Conservation (phyloP, 2,888 invertebrate species). For the Watsonalla cultraria region DNA sequence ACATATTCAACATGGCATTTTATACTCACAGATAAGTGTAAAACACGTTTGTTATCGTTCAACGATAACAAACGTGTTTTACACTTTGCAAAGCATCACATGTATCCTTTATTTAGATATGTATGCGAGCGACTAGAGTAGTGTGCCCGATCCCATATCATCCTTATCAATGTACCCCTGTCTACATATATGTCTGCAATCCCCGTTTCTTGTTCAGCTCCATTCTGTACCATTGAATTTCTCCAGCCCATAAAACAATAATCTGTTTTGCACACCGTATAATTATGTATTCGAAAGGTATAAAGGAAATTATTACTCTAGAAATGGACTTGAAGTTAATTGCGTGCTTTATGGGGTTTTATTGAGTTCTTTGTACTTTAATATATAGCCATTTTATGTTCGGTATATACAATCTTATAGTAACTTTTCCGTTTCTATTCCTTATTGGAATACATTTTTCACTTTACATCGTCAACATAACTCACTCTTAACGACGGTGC, state of each 20-base stretch:
- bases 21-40: no score
- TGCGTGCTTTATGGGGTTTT: background rate
- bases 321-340: background rate
- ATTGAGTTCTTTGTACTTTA: background rate
- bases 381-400: background rate
- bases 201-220: background rate
- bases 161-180: background rate
- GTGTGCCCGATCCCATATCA: background rate
- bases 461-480: no score
- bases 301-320: background rate
- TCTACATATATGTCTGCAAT: background rate
- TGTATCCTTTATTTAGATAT: background rate
- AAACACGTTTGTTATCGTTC: no score
- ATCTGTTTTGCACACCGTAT: background rate
- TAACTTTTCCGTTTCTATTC: no score
- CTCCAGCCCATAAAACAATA: background rate
- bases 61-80: no score
- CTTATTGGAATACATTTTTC: no score
- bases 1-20: no score
- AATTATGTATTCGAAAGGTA: background rate
- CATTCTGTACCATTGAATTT: background rate
- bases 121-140: background rate
- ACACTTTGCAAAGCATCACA: background rate
- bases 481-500: no score
- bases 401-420: no score